Evolutionary conservation across 2,888 invertebrate genomes (phyloP).

Genomic region (Saturnia japonica): DNA sequence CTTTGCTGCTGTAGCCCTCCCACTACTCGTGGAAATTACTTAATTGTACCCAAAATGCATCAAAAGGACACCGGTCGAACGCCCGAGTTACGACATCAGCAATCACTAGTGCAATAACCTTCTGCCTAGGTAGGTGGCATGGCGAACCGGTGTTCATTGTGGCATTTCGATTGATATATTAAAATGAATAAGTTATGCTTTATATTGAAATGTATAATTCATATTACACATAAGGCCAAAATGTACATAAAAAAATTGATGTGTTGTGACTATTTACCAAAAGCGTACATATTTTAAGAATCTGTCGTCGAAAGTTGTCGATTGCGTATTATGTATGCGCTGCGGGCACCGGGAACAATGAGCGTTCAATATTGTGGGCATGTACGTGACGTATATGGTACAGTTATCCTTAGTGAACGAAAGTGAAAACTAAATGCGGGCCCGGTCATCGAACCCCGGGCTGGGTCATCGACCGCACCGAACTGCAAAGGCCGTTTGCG

Average conservation of each 20-base stretch:
- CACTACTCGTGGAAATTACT: constrained; percentile 66
- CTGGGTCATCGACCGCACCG: constrained; percentile 77
- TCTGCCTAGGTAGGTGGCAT: constrained; percentile 58
- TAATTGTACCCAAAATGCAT: constrained; percentile 77
- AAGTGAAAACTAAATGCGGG: constrained; percentile 81
- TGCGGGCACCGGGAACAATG: constrained; percentile 56
- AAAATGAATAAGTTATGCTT: constrained; percentile 51
- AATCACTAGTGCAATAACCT: constrained; percentile 75
- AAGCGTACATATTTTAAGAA: constrained; percentile 16
- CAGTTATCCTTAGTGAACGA: constrained; percentile 82
- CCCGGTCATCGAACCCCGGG: constrained; percentile 70
- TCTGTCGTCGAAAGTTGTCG: constrained; percentile 28
- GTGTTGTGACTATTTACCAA: not conserved
- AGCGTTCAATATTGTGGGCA: constrained; percentile 54
- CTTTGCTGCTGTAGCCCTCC: constrained; percentile 56
- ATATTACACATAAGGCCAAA: not conserved
- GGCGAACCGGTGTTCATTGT: constrained; percentile 46
- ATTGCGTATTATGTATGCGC: constrained; percentile 51
- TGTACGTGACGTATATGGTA: constrained; percentile 74
- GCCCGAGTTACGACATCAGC: constrained; percentile 67
- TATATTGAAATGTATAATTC: constrained; percentile 16
- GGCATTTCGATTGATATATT: constrained; percentile 54
- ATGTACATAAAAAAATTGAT: not conserved
- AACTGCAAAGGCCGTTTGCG: constrained; percentile 82
- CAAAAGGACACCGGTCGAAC: constrained; percentile 74